A percentile compares a stretch with the other conserved stretches of the same genome.
Evolutionary conservation across 2,797 vertebrate species (phyloP).

Genomic region (Myotis findleyi): DNA sequence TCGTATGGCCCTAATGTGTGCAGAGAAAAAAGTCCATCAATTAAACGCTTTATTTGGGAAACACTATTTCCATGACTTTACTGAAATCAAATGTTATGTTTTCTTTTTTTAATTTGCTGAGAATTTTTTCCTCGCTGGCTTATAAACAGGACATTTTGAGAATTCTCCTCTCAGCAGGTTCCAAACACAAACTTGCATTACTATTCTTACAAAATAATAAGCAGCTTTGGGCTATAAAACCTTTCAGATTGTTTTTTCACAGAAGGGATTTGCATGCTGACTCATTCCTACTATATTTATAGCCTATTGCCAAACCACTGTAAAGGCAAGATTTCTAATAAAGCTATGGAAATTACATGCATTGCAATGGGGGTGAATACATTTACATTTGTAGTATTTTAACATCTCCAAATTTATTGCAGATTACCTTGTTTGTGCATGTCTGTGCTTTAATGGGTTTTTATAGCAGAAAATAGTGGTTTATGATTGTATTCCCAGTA

Average conservation of each 20-base stretch:
- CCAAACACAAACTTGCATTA: slow-evolving; percentile 88
- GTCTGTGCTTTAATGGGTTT: slow-evolving; percentile 89
- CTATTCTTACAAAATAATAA: slow-evolving; percentile 89
- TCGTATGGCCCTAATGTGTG: slow-evolving; percentile 49
- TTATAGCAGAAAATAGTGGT: slow-evolving; percentile 90
- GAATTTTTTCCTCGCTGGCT: slow-evolving; percentile 54
- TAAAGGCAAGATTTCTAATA: slow-evolving; percentile 89
- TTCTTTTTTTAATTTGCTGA: slow-evolving; percentile 41
- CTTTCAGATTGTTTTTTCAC: slow-evolving; percentile 87
- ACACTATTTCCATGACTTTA: slow-evolving; percentile 63
- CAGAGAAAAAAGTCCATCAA: slow-evolving; percentile 58
- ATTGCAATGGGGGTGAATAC: slow-evolving; percentile 88
- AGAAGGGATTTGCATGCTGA: slow-evolving; percentile 90
- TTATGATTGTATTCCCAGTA: slow-evolving; percentile 89
- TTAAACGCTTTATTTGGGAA: slow-evolving; percentile 71
- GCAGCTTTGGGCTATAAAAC: slow-evolving; percentile 89
- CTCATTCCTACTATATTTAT: slow-evolving; percentile 90
- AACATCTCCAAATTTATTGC: slow-evolving; percentile 90
- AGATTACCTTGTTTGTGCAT: slow-evolving; percentile 92
- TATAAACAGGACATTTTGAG: slow-evolving; percentile 83
- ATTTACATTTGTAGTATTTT: slow-evolving; percentile 90
- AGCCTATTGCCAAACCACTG: slow-evolving; percentile 85
- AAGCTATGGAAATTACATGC: slow-evolving; percentile 89
- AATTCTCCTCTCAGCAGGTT: slow-evolving; percentile 88
- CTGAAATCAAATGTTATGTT: slow-evolving; percentile 65